Percentiles rank a stretch among this genome's conserved stretches.
phyloP scores from a whole-genome alignment of 1,140 invertebrate genomes.

The Nomia melanderi region DNA sequence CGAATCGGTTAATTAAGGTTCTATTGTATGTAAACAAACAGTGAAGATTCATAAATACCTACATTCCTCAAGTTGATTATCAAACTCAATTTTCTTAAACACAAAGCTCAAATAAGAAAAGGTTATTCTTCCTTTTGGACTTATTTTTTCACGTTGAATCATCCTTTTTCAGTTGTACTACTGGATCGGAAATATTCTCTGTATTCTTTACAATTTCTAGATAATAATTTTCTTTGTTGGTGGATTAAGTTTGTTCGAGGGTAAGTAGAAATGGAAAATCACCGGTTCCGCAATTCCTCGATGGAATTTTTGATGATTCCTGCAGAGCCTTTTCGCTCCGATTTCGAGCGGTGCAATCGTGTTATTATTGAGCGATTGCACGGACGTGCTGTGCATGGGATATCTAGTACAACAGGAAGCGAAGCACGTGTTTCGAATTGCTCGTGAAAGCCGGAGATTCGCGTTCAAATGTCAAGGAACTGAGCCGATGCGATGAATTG shows the following conservation, averaged over 20 bases:
- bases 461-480: constrained; percentile 40
- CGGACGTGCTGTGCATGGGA: constrained; percentile 22
- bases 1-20: no score
- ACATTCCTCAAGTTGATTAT: no score
- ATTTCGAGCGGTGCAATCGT: constrained; percentile 26
- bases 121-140: no score
- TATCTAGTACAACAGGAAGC: constrained; percentile 43
- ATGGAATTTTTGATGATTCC: background rate
- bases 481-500: background rate
- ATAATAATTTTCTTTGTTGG: background rate
- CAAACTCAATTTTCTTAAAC: no score
- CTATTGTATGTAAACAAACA: no score
- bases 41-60: no score
- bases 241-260: background rate
- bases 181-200: no score
- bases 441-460: constrained; percentile 44
- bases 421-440: constrained; percentile 40
- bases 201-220: no score
- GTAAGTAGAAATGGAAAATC: constrained; percentile 11
- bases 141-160: no score
- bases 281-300: constrained; percentile 10
- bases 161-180: no score
- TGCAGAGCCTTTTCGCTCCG: background rate
- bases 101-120: no score
- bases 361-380: constrained; percentile 48